A percentile compares a stretch with the other conserved stretches of the same genome.
phyloP scores from a whole-genome alignment of 2,888 invertebrate genomes.

The Sinopyrophorus schimmeli region DNA sequence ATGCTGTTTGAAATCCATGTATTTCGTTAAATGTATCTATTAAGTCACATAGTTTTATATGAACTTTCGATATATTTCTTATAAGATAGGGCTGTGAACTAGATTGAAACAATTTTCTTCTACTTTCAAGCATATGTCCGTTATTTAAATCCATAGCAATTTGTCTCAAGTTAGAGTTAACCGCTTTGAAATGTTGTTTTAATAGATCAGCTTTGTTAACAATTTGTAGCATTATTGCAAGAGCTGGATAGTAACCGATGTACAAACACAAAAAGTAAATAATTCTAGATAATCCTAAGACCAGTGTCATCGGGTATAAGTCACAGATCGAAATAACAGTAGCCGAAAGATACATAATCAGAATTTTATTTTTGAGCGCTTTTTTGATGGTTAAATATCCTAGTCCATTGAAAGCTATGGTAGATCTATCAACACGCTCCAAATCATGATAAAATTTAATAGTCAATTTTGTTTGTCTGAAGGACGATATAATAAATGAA shows the following conservation, averaged over 20 bases:
- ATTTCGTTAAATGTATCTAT: conserved; percentile 8
- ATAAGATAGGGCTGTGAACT: neutral
- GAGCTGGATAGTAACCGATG: conserved; percentile 1
- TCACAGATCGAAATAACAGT: neutral
- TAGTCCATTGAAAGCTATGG: neutral
- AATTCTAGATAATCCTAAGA: neutral
- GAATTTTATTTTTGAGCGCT: neutral
- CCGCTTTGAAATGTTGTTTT: conserved; percentile 1
- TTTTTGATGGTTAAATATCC: neutral
- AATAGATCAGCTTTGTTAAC: conserved; percentile 4
- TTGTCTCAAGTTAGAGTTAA: neutral
- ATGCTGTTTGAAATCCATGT: conserved; percentile 8
- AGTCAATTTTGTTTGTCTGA: conserved; percentile 1
- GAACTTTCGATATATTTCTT: conserved; percentile 8
- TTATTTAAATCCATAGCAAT: neutral
- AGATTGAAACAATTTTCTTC: no score
- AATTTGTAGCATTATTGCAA: neutral
- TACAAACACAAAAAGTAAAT: conserved; percentile 1
- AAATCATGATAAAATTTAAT: conserved; percentile 1
- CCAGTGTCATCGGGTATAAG: neutral
- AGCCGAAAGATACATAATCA: neutral
- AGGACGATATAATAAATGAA: neutral
- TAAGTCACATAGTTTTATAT: conserved; percentile 5
- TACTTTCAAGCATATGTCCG: no score
- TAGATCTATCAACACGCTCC: neutral